phyloP scores from a whole-genome alignment of 1,140 invertebrate species.

The Conus ventricosus region DNA sequence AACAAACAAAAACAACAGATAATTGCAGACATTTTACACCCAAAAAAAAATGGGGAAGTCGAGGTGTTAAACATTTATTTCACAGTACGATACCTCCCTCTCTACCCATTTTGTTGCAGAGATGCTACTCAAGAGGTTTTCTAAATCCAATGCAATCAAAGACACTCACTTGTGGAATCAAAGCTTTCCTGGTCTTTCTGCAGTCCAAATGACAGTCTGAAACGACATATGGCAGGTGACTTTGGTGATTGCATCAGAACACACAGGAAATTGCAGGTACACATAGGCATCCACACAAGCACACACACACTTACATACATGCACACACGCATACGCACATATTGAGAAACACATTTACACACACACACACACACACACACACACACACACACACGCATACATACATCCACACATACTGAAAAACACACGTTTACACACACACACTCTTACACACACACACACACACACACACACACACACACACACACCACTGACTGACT shows the following conservation, averaged over 20 bases:
- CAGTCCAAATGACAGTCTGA: constrained; percentile 10
- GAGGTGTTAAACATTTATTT: no score
- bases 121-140: no score
- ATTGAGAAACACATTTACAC: no score
- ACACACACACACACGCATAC: no score
- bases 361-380: no score
- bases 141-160: no score
- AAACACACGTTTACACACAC: background rate
- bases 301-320: constrained; percentile 44
- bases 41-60: no score
- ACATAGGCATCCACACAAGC: background rate
- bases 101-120: no score
- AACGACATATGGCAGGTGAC: background rate
- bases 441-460: background rate
- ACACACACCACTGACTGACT: background rate
- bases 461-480: background rate
- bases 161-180: constrained; percentile 11
- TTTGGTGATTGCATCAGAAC: background rate
- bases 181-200: background rate
- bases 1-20: no score
- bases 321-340: no score
- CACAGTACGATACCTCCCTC: no score
- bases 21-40: no score
- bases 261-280: background rate
- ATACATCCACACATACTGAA: background rate